Conservation (phyloP, 2,888 invertebrate species). For the Pyrrhosoma nymphula region DNA sequence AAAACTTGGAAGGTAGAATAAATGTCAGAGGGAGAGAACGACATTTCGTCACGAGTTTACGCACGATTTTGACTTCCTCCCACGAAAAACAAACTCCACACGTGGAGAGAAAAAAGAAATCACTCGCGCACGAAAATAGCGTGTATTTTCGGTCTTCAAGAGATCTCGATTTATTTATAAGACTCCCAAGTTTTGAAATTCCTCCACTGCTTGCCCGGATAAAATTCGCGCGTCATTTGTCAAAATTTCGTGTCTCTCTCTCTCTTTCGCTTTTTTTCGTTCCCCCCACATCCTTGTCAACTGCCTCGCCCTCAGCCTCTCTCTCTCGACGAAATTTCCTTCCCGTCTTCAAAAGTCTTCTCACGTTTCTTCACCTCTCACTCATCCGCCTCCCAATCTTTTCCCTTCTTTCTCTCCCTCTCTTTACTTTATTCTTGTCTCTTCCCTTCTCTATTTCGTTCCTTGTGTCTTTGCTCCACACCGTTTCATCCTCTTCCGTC, state of each 20-base stretch:
- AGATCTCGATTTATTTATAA: neutral
- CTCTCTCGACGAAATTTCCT: neutral
- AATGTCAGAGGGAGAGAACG: neutral
- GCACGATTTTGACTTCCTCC: neutral
- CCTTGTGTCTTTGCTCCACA: neutral
- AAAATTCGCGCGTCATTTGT: constrained; percentile 30
- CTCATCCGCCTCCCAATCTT: neutral
- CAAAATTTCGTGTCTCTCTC: constrained; percentile 30
- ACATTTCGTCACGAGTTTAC: neutral
- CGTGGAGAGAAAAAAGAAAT: neutral
- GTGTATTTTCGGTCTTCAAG: neutral
- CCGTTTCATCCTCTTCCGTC: neutral
- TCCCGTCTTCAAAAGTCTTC: neutral
- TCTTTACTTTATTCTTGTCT: neutral
- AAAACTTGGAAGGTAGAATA: too few relatives aligned
- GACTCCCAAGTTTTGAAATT: constrained; percentile 2
- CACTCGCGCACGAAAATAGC: neutral
- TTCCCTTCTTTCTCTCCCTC: neutral
- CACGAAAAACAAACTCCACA: neutral
- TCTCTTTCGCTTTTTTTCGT: neutral
- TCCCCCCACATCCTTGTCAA: neutral
- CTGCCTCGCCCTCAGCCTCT: neutral
- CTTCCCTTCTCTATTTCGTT: neutral
- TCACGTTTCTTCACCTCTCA: constrained; percentile 12
- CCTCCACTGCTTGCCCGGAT: neutral